Percentiles rank a stretch among this genome's conserved stretches.
Evolutionary conservation across 92 coral and sea anemone genomes (phyloP).

Genomic region (Ricordea florida): DNA sequence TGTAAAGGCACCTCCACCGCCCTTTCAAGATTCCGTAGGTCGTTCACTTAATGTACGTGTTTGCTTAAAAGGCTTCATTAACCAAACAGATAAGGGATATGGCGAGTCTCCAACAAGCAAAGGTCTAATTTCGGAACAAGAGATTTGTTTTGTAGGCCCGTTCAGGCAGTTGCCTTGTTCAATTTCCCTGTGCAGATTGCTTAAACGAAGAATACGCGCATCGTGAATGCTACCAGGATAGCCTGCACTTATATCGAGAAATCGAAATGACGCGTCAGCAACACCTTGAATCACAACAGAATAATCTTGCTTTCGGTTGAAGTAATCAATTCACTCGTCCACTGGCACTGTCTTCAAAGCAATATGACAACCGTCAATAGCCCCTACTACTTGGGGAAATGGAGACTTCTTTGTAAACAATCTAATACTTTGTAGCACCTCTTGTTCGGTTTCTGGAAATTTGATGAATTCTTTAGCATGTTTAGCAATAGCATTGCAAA

Average conservation of each 20-base stretch:
- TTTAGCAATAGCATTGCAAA: slow-evolving; percentile 22
- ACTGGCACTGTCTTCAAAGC: slow-evolving; percentile 44
- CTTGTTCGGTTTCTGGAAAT: slow-evolving; percentile 25
- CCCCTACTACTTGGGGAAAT: slow-evolving; percentile 12
- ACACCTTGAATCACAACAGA: slow-evolving; percentile 32
- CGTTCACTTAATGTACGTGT: slow-evolving; percentile 47
- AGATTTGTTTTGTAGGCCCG: slow-evolving; percentile 32
- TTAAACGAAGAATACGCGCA: slow-evolving; percentile 38
- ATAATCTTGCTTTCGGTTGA: slow-evolving; percentile 31
- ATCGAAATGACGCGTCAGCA: slow-evolving; percentile 32
- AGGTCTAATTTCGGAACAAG: slow-evolving; percentile 26
- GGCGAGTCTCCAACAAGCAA: slow-evolving; percentile 30
- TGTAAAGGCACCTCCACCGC: slow-evolving; percentile 51
- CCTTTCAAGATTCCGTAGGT: slow-evolving; percentile 44
- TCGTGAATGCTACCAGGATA: slow-evolving; percentile 45
- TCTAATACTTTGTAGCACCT: slow-evolving; percentile 10
- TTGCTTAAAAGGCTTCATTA: slow-evolving; percentile 48
- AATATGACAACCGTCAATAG: slow-evolving; percentile 32
- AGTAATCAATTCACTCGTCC: slow-evolving; percentile 29
- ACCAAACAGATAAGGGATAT: slow-evolving; percentile 32
- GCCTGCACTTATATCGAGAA: slow-evolving; percentile 50
- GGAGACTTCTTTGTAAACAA: slow-evolving; percentile 13
- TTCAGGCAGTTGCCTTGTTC: slow-evolving; percentile 53
- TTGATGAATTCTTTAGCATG: slow-evolving; percentile 12
- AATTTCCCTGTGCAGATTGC: slow-evolving; percentile 40